These are phyloP conservation scores for Prenolepis imparis DNA, from an alignment of 2,888 invertebrate genomes.

Conservation along the genomic window DNA sequence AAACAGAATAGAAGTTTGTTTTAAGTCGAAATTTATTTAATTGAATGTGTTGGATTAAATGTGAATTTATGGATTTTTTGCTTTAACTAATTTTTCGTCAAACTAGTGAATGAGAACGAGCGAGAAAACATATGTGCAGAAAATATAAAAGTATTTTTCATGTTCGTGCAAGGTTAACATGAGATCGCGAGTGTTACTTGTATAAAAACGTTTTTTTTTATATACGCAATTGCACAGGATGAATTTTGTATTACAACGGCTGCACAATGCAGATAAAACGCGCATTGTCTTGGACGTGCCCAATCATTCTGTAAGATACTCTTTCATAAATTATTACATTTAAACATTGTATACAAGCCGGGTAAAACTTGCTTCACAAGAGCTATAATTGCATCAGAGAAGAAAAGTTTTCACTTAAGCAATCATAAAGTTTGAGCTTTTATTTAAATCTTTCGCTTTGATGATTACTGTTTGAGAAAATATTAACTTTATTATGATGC, in stretches of 20 bases:
- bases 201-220: neutral
- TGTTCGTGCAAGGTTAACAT: neutral
- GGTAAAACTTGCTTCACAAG: neutral
- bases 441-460: neutral
- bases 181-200: neutral
- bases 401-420: neutral
- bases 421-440: neutral
- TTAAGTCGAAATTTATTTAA: neutral
- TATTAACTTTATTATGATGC: neutral
- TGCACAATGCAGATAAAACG: neutral
- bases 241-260: neutral
- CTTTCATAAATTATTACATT: too few species aligned
- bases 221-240: neutral
- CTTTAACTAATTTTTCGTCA: neutral
- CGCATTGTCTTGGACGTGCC: neutral
- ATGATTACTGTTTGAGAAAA: neutral
- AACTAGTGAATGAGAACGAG: neutral
- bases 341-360: neutral
- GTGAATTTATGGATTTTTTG: neutral
- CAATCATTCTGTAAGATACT: neutral
- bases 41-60: neutral
- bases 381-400: neutral
- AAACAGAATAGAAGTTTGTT: neutral
- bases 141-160: neutral
- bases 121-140: neutral